Conservation (phyloP, 2,113 vertebrate genomes). For the Helogale parvula region DNA sequence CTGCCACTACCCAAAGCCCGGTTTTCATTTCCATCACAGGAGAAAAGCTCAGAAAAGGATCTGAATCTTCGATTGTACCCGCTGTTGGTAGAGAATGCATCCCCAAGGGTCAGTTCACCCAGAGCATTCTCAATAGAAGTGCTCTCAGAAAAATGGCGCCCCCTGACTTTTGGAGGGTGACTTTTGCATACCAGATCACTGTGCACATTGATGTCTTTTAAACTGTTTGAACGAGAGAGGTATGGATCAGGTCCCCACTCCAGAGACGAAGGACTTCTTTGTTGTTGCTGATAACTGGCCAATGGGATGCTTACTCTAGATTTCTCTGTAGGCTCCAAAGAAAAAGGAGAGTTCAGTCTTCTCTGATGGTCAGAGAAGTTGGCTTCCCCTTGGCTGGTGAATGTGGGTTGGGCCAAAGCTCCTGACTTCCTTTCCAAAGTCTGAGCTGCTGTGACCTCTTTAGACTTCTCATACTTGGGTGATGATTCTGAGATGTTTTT, state of each 20-base stretch:
- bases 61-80: conserved; percentile 77
- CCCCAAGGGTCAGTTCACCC: conserved; percentile 38
- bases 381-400: conserved; percentile 21
- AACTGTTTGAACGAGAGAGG: conserved; percentile 67
- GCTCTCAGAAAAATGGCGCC: conserved; percentile 86
- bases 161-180: conserved; percentile 70
- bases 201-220: conserved; percentile 76
- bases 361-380: conserved; percentile 23
- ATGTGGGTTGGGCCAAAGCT: not conserved
- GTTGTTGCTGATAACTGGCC: conserved; percentile 57
- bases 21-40: conserved; percentile 84
- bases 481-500: conserved; percentile 46
- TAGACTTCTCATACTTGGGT: conserved; percentile 35
- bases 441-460: conserved; percentile 66
- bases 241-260: conserved; percentile 56
- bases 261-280: conserved; percentile 26
- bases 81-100: conserved; percentile 19
- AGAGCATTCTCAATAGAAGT: conserved; percentile 68
- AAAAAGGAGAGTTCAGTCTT: conserved; percentile 46
- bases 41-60: conserved; percentile 84
- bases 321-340: conserved; percentile 75
- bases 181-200: conserved; percentile 44
- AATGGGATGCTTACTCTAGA: conserved; percentile 26
- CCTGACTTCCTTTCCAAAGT: not conserved
- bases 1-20: conserved; percentile 65